Conservation (phyloP, 2,113 vertebrate species). For the Megaceryle torquata region DNA sequence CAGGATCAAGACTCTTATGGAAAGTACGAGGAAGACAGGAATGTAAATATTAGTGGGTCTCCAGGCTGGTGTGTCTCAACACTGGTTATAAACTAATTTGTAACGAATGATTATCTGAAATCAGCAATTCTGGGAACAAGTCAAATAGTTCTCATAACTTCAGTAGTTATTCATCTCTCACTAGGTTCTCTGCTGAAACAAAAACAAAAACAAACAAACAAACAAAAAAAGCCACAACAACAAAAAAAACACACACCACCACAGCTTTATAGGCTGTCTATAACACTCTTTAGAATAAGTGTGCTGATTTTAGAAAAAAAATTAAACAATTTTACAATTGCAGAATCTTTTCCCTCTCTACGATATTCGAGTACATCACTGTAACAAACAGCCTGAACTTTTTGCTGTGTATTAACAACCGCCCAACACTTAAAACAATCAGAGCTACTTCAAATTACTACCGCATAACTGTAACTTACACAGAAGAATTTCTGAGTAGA, state of each 20-base stretch:
- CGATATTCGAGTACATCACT: not conserved
- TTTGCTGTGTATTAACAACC: not conserved
- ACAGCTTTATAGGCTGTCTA: not conserved
- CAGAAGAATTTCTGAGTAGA: not conserved
- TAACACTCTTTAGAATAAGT: not conserved
- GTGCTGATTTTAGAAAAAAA: not conserved
- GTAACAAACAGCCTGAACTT: not conserved
- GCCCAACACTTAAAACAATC: not conserved
- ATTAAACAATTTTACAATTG: not conserved
- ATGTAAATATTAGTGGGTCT: slow-evolving; percentile 13
- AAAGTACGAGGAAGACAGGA: not conserved
- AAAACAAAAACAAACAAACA: not conserved
- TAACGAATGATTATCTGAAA: not conserved
- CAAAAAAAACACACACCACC: not conserved
- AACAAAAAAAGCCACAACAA: too few relatives aligned
- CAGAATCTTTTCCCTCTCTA: not conserved
- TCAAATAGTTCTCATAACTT: not conserved
- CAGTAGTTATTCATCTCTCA: not conserved
- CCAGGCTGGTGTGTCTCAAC: not conserved
- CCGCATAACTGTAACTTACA: not conserved
- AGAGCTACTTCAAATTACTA: not conserved
- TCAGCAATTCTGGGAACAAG: not conserved
- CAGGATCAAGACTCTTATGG: not conserved
- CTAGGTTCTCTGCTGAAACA: not conserved
- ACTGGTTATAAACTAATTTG: not conserved